Evolutionary conservation across 2,113 vertebrate species (phyloP).

Genomic region (Melanotaenia duboulayi): DNA sequence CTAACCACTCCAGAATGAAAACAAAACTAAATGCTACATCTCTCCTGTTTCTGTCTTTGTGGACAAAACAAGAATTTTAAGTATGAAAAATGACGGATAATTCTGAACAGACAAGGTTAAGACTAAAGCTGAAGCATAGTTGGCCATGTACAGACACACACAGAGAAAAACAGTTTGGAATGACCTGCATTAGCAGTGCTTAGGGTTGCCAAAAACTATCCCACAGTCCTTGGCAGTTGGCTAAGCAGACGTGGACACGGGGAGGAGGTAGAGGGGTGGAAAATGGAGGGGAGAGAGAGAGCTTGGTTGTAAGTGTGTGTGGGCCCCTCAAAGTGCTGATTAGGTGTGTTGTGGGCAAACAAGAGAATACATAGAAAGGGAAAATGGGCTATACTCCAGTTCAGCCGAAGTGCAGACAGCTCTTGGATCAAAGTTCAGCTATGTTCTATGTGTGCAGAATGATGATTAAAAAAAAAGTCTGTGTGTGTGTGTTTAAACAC

Average conservation of each 20-base stretch:
- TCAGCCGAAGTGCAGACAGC: conserved; percentile 69
- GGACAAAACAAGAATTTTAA: background rate
- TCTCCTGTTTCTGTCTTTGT: background rate
- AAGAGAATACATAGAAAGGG: conserved; percentile 69
- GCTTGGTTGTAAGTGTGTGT: conserved; percentile 24
- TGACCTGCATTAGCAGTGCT: conserved; percentile 73
- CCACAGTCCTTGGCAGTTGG: conserved; percentile 65
- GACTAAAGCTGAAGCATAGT: conserved; percentile 38
- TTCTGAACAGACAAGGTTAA: conserved; percentile 32
- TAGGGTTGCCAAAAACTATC: conserved; percentile 62
- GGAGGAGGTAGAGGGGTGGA: conserved; percentile 19
- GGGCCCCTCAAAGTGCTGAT: conserved; percentile 57
- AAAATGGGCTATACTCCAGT: conserved; percentile 69
- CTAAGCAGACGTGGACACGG: conserved; percentile 61
- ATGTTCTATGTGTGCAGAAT: conserved; percentile 68
- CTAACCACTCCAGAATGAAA: background rate
- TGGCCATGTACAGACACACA: conserved; percentile 48
- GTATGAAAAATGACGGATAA: conserved; percentile 36
- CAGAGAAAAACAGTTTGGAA: conserved; percentile 53
- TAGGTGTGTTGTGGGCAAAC: conserved; percentile 65
- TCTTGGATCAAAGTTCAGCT: conserved; percentile 75
- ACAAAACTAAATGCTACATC: background rate
- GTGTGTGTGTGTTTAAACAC: conserved; percentile 16
- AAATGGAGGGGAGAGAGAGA: background rate
- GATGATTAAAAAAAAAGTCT: conserved; percentile 61